phyloP scores from a whole-genome alignment of 37 sponge, comb jelly and placozoan species.

The Chondrosia reniformis region DNA sequence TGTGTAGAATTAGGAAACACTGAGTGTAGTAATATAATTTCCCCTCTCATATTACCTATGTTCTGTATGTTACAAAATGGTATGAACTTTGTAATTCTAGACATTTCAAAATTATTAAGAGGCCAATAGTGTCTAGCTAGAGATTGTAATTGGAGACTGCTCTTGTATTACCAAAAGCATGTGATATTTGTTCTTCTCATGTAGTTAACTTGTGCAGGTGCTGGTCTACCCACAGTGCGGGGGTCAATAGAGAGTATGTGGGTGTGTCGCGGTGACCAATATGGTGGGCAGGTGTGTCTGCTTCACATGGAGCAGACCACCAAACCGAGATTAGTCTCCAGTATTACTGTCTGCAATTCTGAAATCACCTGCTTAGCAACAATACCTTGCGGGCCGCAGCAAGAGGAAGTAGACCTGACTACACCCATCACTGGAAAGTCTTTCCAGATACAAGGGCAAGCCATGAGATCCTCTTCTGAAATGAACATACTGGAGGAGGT shows the following conservation, averaged over 20 bases:
- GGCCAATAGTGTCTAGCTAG: too few species aligned
- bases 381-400: conserved; percentile 24
- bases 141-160: too few species aligned
- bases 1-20: too few species aligned
- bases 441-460: neutral
- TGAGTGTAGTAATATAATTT: too few species aligned
- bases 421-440: neutral
- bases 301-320: conserved; percentile 29
- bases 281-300: conserved; percentile 67
- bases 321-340: conserved; percentile 44
- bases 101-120: too few species aligned
- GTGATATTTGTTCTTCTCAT: neutral
- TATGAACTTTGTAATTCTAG: too few species aligned
- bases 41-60: too few species aligned
- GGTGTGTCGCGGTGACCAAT: conserved; percentile 57
- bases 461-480: neutral
- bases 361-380: conserved; percentile 41
- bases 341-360: conserved; percentile 59
- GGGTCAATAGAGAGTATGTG: conserved; percentile 45
- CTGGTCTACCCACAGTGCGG: conserved; percentile 40
- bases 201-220: conserved; percentile 54
- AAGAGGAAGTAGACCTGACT: neutral
- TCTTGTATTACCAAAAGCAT: too few species aligned
- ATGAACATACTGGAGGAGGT: conserved; percentile 6
- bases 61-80: too few species aligned